phyloP scores from a whole-genome alignment of 2,888 invertebrate species.

The Tipula confusa region DNA sequence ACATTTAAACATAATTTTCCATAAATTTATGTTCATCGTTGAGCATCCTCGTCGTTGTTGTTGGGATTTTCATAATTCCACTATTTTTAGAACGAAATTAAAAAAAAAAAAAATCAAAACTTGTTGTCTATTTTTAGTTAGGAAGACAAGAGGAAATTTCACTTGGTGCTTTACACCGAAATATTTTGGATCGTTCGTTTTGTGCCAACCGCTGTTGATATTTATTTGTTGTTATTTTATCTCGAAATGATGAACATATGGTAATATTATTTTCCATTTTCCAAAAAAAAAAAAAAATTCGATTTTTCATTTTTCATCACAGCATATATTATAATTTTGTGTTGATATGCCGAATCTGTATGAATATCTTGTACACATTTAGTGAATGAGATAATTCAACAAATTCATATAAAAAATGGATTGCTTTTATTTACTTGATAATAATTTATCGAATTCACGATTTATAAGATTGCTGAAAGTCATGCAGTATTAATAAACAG shows the following conservation, averaged over 20 bases:
- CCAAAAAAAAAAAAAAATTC: not conserved
- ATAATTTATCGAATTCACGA: not conserved
- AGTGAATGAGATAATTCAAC: not conserved
- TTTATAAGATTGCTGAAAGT: not conserved
- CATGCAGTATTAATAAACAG: not conserved
- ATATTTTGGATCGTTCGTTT: not conserved
- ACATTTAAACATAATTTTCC: not conserved
- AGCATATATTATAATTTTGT: not conserved
- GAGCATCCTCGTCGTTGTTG: not conserved
- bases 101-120: not conserved
- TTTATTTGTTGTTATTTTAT: not conserved
- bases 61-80: not conserved
- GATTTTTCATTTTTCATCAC: not conserved
- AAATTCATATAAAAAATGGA: not conserved
- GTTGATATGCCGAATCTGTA: not conserved
- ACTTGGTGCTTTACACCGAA: not conserved
- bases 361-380: not conserved
- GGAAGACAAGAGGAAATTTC: not conserved
- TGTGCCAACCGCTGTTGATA: not conserved
- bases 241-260: constrained; percentile 1
- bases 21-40: not conserved
- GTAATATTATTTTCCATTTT: not conserved
- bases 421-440: not conserved
- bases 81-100: not conserved
- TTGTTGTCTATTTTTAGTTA: constrained; percentile 3